Evolutionary conservation across 1,140 invertebrate species (phyloP).

Genomic region (Ceratina japonica): DNA sequence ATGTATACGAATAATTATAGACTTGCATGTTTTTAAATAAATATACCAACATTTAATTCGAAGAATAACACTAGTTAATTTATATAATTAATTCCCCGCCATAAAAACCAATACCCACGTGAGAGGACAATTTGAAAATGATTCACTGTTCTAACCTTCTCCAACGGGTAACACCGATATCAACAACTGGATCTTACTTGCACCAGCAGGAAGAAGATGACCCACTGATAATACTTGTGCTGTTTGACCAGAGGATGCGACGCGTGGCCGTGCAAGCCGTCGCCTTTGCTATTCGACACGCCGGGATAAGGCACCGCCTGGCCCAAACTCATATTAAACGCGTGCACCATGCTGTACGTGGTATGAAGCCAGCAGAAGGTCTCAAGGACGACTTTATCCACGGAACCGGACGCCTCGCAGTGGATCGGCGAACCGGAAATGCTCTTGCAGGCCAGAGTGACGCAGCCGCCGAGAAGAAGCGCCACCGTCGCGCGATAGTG

Average conservation of each 20-base stretch:
- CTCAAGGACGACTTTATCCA: conserved; percentile 84
- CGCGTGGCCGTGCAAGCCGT: conserved; percentile 72
- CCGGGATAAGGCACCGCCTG: conserved; percentile 81
- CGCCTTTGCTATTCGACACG: conserved; percentile 76
- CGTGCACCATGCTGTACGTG: conserved; percentile 83
- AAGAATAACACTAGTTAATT: too few species aligned
- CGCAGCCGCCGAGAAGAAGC: conserved; percentile 79
- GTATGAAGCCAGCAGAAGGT: conserved; percentile 88
- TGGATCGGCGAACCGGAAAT: conserved; percentile 84
- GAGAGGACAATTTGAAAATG: neutral
- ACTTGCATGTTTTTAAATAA: too few species aligned
- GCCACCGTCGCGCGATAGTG: conserved; percentile 82
- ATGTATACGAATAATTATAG: too few species aligned
- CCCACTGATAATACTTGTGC: conserved; percentile 84
- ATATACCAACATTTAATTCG: too few species aligned
- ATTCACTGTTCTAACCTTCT: neutral
- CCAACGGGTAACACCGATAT: neutral
- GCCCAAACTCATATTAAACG: conserved; percentile 79
- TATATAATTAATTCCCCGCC: too few species aligned
- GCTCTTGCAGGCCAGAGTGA: conserved; percentile 81
- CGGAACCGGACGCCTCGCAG: conserved; percentile 81
- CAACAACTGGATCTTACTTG: conserved; percentile 78
- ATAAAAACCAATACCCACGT: too few species aligned
- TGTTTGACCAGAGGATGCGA: conserved; percentile 76
- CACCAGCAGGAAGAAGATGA: conserved; percentile 83